phyloP scores from a whole-genome alignment of 2,888 invertebrate species.

The Sarcophaga rosellei region DNA sequence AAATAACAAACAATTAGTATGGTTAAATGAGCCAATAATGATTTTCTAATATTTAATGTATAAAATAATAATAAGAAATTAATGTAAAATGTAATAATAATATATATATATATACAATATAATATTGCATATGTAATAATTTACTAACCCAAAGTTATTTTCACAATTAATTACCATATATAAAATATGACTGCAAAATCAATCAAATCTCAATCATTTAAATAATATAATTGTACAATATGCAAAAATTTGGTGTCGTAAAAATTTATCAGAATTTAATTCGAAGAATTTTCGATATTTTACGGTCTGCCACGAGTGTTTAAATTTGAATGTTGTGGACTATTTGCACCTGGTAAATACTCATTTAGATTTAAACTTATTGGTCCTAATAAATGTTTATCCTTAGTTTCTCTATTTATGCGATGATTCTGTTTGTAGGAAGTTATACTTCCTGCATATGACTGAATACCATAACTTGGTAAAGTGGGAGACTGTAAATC shows the following conservation, averaged over 20 bases:
- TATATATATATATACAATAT: too few relatives aligned
- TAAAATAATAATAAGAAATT: too few relatives aligned
- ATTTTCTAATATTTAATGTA: too few relatives aligned
- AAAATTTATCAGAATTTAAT: not conserved
- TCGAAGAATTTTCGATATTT: not conserved
- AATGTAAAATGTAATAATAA: too few relatives aligned
- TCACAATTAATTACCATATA: too few relatives aligned
- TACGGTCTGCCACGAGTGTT: slow-evolving; percentile 72
- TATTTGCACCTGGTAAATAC: slow-evolving; percentile 76
- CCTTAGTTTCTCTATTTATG: slow-evolving; percentile 77
- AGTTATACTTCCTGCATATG: slow-evolving; percentile 71
- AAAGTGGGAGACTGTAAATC: slow-evolving; percentile 45
- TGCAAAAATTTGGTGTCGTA: not conserved
- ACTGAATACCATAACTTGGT: slow-evolving; percentile 73
- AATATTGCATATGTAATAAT: too few relatives aligned
- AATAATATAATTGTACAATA: slow-evolving; percentile 2
- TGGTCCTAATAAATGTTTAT: slow-evolving; percentile 72
- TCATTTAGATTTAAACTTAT: slow-evolving; percentile 79
- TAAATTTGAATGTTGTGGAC: slow-evolving; percentile 70
- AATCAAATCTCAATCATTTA: not conserved
- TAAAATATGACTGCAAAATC: too few relatives aligned
- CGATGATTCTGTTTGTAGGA: slow-evolving; percentile 76
- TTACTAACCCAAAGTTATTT: too few relatives aligned
- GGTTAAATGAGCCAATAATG: too few relatives aligned
- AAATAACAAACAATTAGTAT: too few relatives aligned